Percentiles rank a stretch among this genome's conserved stretches.
These are phyloP conservation scores for Cataglyphis albicans DNA, from an alignment of 2,888 invertebrate species.

Conservation along the genomic window DNA sequence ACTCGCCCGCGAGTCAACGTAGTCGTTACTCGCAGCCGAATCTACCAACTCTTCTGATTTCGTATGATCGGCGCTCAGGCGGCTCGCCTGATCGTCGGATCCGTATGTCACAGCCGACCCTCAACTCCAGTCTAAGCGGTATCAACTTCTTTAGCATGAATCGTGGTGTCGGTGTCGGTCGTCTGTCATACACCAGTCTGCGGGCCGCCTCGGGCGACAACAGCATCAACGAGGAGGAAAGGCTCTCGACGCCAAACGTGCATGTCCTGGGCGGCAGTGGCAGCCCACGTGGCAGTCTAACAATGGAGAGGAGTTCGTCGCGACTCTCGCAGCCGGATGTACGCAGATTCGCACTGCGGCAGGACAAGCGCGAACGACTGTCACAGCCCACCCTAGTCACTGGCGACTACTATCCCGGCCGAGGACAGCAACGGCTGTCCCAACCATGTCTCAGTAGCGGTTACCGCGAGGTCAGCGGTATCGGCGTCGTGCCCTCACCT, in stretches of 20 bases:
- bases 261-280: constrained; percentile 64
- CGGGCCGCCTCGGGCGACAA: constrained; percentile 79
- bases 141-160: constrained; percentile 77
- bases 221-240: constrained; percentile 79
- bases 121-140: constrained; percentile 79
- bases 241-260: constrained; percentile 79
- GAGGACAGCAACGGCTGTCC: constrained; percentile 81
- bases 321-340: constrained; percentile 78
- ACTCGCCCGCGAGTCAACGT: constrained; percentile 82
- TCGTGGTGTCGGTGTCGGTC: constrained; percentile 75
- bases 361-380: constrained; percentile 80
- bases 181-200: constrained; percentile 81
- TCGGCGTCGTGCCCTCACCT: constrained; percentile 65
- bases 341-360: constrained; percentile 68
- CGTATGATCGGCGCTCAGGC: constrained; percentile 73
- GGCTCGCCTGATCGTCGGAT: constrained; percentile 78
- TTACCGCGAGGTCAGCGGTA: constrained; percentile 53
- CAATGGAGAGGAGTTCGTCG: constrained; percentile 66
- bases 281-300: constrained; percentile 69
- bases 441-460: constrained; percentile 80
- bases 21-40: constrained; percentile 83
- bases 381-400: constrained; percentile 82
- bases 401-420: constrained; percentile 81
- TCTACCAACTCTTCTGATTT: constrained; percentile 80
- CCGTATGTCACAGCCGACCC: constrained; percentile 82